Base-by-base conservation (phyloP, 1,140 invertebrate species). In the Drosophila lacteicornis region DNA sequence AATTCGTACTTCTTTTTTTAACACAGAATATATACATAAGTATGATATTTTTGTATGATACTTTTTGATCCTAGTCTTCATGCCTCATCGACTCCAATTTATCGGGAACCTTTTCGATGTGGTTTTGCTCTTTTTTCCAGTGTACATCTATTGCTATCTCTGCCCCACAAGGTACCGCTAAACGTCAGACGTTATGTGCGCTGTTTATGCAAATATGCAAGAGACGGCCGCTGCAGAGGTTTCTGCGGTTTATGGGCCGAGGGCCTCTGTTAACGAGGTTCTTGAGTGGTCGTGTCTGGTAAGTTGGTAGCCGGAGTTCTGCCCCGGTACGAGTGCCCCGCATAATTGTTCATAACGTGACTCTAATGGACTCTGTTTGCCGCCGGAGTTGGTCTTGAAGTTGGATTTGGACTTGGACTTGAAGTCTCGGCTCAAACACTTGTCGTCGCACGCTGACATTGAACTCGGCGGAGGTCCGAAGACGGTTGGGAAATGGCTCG, bases 281-380 rank as follows among this genome's bases (percentile, higher is more conserved):
- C 76, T 77, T 68, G 62, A 77, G 58, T 79, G 51, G 56, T 76
- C 68, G 73, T 66, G 61, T 55, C 49, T 22, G 53, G 53, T 67
- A 33, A 57, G 63, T 75, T 55, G 46, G 43, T 81, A 68, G 67
- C 63, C 66, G 50, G 58, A 42, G 43, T 42, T 61, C 62, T 68
- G 36, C 61, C 73, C 63, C 25, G 58, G n/a, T 51, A 38, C 51
- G 33, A 55, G 51, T 55, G 49, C 19, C 49, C 40, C 61, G 62
- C 79, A 87, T 85, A 85, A 85, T 82, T 87, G 83, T 45, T 82
- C 76, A 84, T 88, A 90, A 90, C 84, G 84, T 87, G 84, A 84
- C 85, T 88, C 69, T 75, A 71, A 87, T 80, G 84, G 59, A 75
- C 83, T 66, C 66, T 13, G 47, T 40, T 66, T 9, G 73, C 43